These are phyloP conservation scores for Drosophila miranda DNA, from an alignment of 1,140 invertebrate genomes.

Conservation along the genomic window DNA sequence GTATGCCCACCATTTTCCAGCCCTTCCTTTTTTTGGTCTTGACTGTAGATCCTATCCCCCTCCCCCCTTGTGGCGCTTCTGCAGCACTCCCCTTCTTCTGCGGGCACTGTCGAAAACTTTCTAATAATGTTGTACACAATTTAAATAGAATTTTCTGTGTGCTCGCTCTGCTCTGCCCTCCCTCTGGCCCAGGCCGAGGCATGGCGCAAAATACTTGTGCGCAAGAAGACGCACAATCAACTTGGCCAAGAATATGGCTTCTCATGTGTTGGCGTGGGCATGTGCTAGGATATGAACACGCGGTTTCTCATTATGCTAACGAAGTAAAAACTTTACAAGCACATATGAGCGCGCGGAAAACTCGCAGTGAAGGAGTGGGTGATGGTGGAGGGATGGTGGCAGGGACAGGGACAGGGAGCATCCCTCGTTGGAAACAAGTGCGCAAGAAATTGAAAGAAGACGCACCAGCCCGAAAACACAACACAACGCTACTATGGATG, in stretches of 20 bases:
- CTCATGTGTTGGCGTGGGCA: slow-evolving; percentile 27
- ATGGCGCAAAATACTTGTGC: slow-evolving; percentile 65
- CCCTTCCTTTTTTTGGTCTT: slow-evolving; percentile 21
- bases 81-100: background rate
- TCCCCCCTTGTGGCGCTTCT: background rate
- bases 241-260: slow-evolving; percentile 58
- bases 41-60: background rate
- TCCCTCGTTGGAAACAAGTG: slow-evolving; percentile 21
- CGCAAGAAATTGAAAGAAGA: slow-evolving; percentile 60
- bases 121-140: slow-evolving; percentile 82
- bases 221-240: slow-evolving; percentile 68
- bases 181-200: background rate
- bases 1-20: background rate
- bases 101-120: slow-evolving; percentile 71
- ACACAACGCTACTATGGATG: slow-evolving; percentile 31
- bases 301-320: slow-evolving; percentile 82
- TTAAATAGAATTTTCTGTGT: slow-evolving; percentile 80
- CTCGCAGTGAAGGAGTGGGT: background rate
- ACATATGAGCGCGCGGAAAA: slow-evolving; percentile 69
- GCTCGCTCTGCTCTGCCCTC: background rate
- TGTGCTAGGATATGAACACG: slow-evolving; percentile 71
- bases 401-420: slow-evolving; percentile 6
- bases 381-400: no score
- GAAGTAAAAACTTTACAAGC: slow-evolving; percentile 81
- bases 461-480: slow-evolving; percentile 63